Percentiles rank a stretch among this genome's conserved stretches.
These are phyloP conservation scores for Pherbina coryleti DNA, from an alignment of 2,888 invertebrate genomes.

Conservation along the genomic window DNA sequence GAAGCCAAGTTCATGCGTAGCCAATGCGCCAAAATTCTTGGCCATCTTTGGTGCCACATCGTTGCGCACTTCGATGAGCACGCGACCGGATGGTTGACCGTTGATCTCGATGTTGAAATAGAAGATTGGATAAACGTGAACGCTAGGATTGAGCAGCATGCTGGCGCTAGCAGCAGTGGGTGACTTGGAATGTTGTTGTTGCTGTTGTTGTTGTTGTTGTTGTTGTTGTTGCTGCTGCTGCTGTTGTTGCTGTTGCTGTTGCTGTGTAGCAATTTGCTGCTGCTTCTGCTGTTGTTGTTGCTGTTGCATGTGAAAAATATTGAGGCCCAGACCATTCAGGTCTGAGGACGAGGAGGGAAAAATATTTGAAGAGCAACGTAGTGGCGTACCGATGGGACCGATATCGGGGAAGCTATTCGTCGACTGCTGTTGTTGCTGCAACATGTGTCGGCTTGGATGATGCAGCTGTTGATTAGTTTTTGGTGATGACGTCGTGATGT, in stretches of 20 bases:
- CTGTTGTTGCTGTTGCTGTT: too few species aligned
- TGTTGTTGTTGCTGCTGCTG: conserved; percentile 53
- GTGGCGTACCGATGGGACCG: conserved; percentile 46
- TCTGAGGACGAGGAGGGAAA: conserved; percentile 43
- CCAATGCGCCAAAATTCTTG: conserved; percentile 80
- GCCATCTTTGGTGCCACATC: conserved; percentile 87
- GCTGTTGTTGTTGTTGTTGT: conserved; percentile 49
- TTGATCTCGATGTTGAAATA: conserved; percentile 83
- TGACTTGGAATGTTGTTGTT: conserved; percentile 33
- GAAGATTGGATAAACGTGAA: conserved; percentile 78
- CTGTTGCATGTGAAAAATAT: conserved; percentile 46
- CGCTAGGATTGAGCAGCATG: conserved; percentile 71
- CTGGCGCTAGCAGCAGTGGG: conserved; percentile 48
- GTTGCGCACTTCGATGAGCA: conserved; percentile 82
- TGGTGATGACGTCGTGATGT: conserved; percentile 56
- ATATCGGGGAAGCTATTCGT: conserved; percentile 37
- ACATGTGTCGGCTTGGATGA: conserved; percentile 44
- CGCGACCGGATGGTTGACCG: conserved; percentile 77
- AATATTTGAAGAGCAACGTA: conserved; percentile 44
- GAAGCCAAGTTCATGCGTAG: conserved; percentile 80
- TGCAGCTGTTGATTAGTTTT: conserved; percentile 54
- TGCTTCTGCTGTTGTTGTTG: conserved; percentile 36
- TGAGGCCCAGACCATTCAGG: conserved; percentile 49
- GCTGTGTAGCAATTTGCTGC: conserved; percentile 38
- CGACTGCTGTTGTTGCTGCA: conserved; percentile 37